Percentiles rank a stretch among this genome's conserved stretches.
These are phyloP conservation scores for Cordilura impudica DNA, from an alignment of 2,888 invertebrate species.

Conservation along the genomic window DNA sequence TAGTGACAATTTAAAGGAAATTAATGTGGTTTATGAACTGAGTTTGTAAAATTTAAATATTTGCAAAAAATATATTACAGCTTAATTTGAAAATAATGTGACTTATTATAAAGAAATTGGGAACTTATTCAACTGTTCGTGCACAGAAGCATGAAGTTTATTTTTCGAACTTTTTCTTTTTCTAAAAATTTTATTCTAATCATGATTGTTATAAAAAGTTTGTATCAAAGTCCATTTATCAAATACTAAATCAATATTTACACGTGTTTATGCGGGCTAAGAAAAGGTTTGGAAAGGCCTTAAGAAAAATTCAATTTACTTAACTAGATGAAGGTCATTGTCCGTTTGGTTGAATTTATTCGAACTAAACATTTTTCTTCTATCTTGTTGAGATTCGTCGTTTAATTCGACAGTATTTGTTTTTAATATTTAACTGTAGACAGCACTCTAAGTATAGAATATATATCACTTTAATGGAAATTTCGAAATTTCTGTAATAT, in stretches of 20 bases:
- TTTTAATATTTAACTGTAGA: neutral
- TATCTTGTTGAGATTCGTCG: too few relatives aligned
- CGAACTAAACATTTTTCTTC: too few relatives aligned
- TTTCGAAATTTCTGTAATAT: too few relatives aligned
- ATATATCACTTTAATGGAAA: too few relatives aligned
- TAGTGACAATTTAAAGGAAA: too few relatives aligned
- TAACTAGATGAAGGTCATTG: too few relatives aligned
- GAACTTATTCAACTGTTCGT: neutral
- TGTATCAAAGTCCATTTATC: slow-evolving; percentile 16
- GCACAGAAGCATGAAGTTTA: neutral
- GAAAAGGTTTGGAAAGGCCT: too few relatives aligned
- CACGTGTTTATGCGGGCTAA: neutral
- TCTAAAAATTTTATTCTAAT: neutral
- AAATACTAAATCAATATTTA: neutral
- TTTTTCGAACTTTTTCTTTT: neutral
- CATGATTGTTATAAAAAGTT: neutral
- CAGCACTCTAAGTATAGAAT: too few relatives aligned
- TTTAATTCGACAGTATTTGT: neutral
- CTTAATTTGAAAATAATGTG: neutral
- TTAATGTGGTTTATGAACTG: too few relatives aligned
- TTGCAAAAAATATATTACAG: neutral
- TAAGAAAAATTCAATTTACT: too few relatives aligned
- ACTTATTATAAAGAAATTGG: neutral
- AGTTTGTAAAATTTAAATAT: too few relatives aligned
- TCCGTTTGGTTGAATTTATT: too few relatives aligned